A percentile compares a stretch with the other conserved stretches of the same genome.
These are phyloP conservation scores for Crematogaster levior DNA, from an alignment of 2,888 invertebrate species.

Conservation along the genomic window DNA sequence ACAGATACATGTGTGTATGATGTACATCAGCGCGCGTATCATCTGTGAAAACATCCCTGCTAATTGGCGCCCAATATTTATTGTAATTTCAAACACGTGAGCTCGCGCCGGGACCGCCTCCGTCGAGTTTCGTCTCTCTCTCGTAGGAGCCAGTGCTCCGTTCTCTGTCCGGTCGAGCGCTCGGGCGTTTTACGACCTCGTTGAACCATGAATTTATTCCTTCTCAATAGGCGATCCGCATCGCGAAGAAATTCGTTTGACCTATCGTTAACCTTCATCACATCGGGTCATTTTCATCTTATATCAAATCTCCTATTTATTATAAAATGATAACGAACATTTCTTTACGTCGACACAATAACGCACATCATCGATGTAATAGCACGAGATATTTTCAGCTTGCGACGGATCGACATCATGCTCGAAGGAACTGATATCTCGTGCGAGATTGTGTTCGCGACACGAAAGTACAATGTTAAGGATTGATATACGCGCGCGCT, in stretches of 20 bases:
- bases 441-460: slow-evolving; percentile 11
- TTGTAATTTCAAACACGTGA: slow-evolving; percentile 83
- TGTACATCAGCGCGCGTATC: slow-evolving; percentile 70
- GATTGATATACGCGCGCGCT: slow-evolving; percentile 34
- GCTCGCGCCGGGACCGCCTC: slow-evolving; percentile 51
- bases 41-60: slow-evolving; percentile 84
- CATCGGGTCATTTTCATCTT: neutral
- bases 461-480: slow-evolving; percentile 21
- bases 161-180: slow-evolving; percentile 3
- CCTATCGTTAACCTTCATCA: slow-evolving; percentile 6
- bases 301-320: neutral
- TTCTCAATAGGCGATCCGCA: slow-evolving; percentile 40
- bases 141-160: slow-evolving; percentile 35
- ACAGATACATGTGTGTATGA: neutral
- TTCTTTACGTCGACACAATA: neutral
- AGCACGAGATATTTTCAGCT: neutral
- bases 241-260: slow-evolving; percentile 40
- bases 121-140: slow-evolving; percentile 47
- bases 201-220: slow-evolving; percentile 55
- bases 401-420: neutral
- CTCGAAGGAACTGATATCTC: neutral
- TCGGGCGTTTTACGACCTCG: slow-evolving; percentile 72
- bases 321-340: neutral
- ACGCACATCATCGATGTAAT: neutral
- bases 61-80: slow-evolving; percentile 81